Percentiles rank a stretch among this genome's conserved stretches.
phyloP scores from a whole-genome alignment of 2,113 vertebrate genomes.

The Archilochus colubris region DNA sequence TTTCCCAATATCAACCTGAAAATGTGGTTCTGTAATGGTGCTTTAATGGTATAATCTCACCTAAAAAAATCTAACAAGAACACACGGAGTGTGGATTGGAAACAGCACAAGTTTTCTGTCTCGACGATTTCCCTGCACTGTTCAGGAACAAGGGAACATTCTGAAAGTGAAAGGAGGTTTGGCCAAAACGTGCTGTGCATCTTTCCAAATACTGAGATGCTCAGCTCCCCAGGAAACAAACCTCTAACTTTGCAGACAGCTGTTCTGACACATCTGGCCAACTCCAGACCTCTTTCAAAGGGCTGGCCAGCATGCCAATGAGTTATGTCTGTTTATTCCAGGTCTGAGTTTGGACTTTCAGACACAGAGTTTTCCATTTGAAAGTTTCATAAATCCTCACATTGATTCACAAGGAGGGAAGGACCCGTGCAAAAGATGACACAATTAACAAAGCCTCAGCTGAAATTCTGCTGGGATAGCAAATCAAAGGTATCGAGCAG shows the following conservation, averaged over 20 bases:
- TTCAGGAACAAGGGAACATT: background rate
- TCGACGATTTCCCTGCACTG: background rate
- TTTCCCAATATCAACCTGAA: background rate
- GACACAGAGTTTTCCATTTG: background rate
- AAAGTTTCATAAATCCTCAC: background rate
- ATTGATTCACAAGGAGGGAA: background rate
- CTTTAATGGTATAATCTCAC: background rate
- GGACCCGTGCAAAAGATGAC: background rate
- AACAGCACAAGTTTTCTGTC: background rate
- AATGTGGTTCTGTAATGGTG: background rate
- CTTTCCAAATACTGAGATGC: background rate
- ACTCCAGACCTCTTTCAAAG: background rate
- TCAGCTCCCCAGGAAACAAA: background rate
- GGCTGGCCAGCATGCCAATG: background rate
- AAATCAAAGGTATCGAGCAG: background rate
- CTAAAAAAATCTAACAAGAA: background rate
- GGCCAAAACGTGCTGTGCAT: background rate
- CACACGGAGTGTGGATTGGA: background rate
- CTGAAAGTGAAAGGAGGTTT: background rate
- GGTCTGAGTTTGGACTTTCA: background rate
- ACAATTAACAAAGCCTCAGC: slow-evolving; percentile 10
- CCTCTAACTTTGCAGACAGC: background rate
- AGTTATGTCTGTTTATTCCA: background rate
- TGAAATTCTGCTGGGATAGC: background rate
- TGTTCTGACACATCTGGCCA: slow-evolving; percentile 7